phyloP scores from a whole-genome alignment of 2,113 vertebrate genomes.

The Oreochromis niloticus region DNA sequence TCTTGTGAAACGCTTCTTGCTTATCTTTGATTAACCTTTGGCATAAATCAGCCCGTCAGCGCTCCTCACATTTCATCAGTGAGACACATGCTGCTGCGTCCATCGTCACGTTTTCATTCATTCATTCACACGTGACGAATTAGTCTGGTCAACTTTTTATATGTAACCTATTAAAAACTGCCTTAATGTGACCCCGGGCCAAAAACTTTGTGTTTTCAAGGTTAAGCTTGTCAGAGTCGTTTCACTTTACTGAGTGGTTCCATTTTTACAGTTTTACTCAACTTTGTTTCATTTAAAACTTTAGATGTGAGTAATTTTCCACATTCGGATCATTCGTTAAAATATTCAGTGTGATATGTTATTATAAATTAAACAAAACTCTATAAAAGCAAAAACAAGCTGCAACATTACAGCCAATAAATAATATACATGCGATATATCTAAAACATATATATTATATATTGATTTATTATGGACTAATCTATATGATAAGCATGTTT shows the following conservation, averaged over 20 bases:
- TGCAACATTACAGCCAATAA: neutral
- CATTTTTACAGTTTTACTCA: neutral
- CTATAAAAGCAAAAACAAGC: neutral
- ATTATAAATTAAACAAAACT: neutral
- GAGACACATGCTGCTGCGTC: neutral
- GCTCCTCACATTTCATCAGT: conserved; percentile 25
- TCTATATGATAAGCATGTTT: neutral
- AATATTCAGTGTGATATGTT: neutral
- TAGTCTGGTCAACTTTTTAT: neutral
- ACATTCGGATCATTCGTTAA: neutral
- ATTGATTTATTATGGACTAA: neutral
- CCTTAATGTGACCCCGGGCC: neutral
- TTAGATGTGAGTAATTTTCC: neutral
- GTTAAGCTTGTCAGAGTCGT: neutral
- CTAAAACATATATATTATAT: neutral
- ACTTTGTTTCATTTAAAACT: neutral
- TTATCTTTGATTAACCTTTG: conserved; percentile 14
- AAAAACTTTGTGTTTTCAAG: neutral
- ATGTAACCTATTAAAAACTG: neutral
- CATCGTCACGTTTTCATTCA: neutral
- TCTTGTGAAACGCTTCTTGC: neutral
- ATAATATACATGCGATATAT: neutral
- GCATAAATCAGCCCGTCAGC: neutral
- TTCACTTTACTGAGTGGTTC: neutral
- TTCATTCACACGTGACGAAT: neutral